Evolutionary conservation across 2,797 vertebrate genomes (phyloP), one percentile per base, ranked within the genome.

Genomic region (Acrossocheilus fasciatus): DNA sequence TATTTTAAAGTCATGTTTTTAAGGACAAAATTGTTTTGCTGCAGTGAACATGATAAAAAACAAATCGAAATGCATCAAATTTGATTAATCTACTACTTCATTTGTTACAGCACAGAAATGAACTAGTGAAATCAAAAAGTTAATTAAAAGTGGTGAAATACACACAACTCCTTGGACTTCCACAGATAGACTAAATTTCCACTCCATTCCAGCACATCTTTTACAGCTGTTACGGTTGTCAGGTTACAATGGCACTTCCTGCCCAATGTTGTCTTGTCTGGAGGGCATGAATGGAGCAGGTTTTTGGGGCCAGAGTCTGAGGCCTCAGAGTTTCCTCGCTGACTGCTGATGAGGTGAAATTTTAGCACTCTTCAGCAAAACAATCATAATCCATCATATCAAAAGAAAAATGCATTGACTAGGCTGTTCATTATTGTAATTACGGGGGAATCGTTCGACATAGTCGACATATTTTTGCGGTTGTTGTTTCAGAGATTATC

Each of bases 191-290:
- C 17, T 86, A 81, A 62, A 87, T 81, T 88, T 62, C 62, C 45
- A 4, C 14, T 82, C 36, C 23, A 26, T 30, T 82, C 12, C 50
- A 70, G 36, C 66, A 36, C 43, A 69, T 68, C 62, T 69, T 66
- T 66, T 11, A 41, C 45, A 4, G 45, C 78, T 23, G n/a, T 45
- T 17, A 39, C 30, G 12, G 45, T 87, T 52, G 4, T 73, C 8
- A 57, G 23, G 83, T 82, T 81, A 54, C 70, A 64, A 20, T n/a
- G 23, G 39, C 70, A 72, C 82, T 87, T 87, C 79, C 85, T 83
- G 80, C n/a, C 43, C 11, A 20, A 86, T 20, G 45, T 17, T 75
- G 78, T 69, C 26, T 45, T 43, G 34, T 75, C 47, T 72, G 70
- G 62, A 39, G 70, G 23, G 23, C 36, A 50, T 41, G 64, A 82